Percentiles rank a stretch among this genome's conserved stretches.
phyloP scores from a whole-genome alignment of 2,888 invertebrate genomes.

The Habroteleia sp. region DNA sequence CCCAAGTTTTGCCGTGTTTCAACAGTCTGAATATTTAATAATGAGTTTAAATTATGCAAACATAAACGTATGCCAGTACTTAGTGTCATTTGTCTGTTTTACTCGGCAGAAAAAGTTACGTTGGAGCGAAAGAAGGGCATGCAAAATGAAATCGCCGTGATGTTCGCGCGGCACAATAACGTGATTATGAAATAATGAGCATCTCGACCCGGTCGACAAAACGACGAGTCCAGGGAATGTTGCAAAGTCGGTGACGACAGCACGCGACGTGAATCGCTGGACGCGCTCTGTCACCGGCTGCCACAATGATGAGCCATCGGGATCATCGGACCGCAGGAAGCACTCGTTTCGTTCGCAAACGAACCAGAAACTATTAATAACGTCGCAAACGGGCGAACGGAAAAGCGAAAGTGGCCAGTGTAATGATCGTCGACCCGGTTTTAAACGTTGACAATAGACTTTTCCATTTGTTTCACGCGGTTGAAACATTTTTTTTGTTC shows the following conservation, averaged over 20 bases:
- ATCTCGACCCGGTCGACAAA: conserved; percentile 46
- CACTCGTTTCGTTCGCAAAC: conserved; percentile 75
- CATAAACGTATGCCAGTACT: too few relatives aligned
- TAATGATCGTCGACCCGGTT: conserved; percentile 55
- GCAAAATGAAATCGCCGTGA: conserved; percentile 54
- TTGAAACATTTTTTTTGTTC: too few relatives aligned
- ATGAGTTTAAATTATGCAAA: too few relatives aligned
- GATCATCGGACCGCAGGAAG: conserved; percentile 76
- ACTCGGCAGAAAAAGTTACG: conserved; percentile 9
- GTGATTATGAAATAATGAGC: conserved; percentile 57
- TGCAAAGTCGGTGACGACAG: conserved; percentile 63
- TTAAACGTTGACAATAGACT: conserved; percentile 34
- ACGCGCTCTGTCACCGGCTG: conserved; percentile 59
- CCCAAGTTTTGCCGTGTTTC: too few relatives aligned
- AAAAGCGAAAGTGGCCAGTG: conserved; percentile 75
- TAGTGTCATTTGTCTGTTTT: too few relatives aligned
- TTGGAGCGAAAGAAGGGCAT: conserved; percentile 46
- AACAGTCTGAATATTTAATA: too few relatives aligned
- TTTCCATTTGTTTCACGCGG: conserved; percentile 8
- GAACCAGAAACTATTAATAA: conserved; percentile 79
- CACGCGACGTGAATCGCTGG: conserved; percentile 65
- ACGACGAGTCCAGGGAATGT: conserved; percentile 37
- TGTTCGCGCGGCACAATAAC: conserved; percentile 46
- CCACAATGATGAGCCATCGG: conserved; percentile 73
- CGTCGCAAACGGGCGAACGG: conserved; percentile 69